These are phyloP conservation scores for Salvelinus sp. DNA, from an alignment of 2,113 vertebrate genomes.

Conservation along the genomic window DNA sequence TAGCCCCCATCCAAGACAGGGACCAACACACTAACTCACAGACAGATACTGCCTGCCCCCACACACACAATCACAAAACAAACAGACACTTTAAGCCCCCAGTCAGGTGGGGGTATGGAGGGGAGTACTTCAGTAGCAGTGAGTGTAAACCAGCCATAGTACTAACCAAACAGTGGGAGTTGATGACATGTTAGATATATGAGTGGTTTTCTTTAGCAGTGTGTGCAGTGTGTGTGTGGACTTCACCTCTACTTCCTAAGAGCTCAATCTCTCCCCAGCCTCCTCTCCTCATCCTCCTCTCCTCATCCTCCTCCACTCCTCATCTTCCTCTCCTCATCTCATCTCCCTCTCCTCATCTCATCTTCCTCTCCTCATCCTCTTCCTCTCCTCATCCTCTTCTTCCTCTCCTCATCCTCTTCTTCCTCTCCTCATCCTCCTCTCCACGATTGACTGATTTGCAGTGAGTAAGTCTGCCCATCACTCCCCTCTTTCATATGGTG, in stretches of 20 bases:
- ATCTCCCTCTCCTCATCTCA: no score
- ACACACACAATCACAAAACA: neutral
- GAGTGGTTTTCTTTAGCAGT: slow-evolving; percentile 74
- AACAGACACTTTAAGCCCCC: neutral
- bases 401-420: no score
- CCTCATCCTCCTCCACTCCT: neutral
- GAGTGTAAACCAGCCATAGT: slow-evolving; percentile 52
- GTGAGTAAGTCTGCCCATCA: neutral
- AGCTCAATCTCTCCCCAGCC: slow-evolving; percentile 32
- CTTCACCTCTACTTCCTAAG: slow-evolving; percentile 63
- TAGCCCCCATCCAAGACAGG: neutral
- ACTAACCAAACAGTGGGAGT: slow-evolving; percentile 75
- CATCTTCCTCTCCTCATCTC: no score
- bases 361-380: no score
- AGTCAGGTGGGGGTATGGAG: slow-evolving; percentile 55
- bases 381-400: no score
- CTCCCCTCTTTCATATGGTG: neutral
- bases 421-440: slow-evolving; percentile 6
- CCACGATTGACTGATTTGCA: slow-evolving; percentile 37
- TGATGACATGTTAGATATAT: slow-evolving; percentile 78
- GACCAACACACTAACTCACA: neutral
- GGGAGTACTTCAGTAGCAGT: slow-evolving; percentile 32
- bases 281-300: slow-evolving; percentile 16
- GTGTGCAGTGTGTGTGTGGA: slow-evolving; percentile 2
- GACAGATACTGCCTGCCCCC: neutral